These are phyloP conservation scores for Tragelaphus buxtoni DNA, from an alignment of 2,113 vertebrate species.

Conservation along the genomic window DNA sequence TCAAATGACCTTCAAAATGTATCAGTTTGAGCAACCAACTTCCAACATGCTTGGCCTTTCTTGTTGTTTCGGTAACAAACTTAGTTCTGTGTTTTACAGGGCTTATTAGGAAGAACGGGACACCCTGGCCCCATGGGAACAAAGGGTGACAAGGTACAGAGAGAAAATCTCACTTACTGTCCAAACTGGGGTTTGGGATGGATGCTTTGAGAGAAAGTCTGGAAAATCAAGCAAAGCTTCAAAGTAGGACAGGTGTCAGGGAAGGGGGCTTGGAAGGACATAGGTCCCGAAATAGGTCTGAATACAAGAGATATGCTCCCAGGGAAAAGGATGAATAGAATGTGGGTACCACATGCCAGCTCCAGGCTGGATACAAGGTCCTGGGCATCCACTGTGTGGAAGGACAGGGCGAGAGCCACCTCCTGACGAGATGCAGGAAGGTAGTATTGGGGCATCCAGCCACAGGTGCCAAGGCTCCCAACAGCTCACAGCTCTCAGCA, in stretches of 20 bases:
- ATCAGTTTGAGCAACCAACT: slow-evolving; percentile 49
- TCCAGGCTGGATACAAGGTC: neutral
- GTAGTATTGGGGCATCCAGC: neutral
- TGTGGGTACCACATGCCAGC: neutral
- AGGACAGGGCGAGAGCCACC: neutral
- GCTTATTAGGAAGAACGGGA: slow-evolving; percentile 88
- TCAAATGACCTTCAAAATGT: slow-evolving; percentile 65
- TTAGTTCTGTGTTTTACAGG: slow-evolving; percentile 82
- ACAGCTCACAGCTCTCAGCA: neutral
- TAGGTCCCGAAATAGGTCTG: neutral
- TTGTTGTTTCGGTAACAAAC: slow-evolving; percentile 51
- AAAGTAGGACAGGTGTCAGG: neutral
- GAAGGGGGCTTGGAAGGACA: neutral
- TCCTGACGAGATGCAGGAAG: neutral
- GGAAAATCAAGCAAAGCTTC: neutral
- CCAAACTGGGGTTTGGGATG: neutral
- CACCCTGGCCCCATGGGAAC: slow-evolving; percentile 80
- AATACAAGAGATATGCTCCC: neutral
- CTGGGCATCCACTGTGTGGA: neutral
- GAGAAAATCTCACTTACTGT: neutral
- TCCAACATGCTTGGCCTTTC: neutral
- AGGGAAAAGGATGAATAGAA: neutral
- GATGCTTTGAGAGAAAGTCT: neutral
- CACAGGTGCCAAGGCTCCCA: neutral
- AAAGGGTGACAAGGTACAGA: slow-evolving; percentile 86